These are phyloP conservation scores for Blennius ocellaris DNA, from an alignment of 2,113 vertebrate genomes.

Conservation along the genomic window DNA sequence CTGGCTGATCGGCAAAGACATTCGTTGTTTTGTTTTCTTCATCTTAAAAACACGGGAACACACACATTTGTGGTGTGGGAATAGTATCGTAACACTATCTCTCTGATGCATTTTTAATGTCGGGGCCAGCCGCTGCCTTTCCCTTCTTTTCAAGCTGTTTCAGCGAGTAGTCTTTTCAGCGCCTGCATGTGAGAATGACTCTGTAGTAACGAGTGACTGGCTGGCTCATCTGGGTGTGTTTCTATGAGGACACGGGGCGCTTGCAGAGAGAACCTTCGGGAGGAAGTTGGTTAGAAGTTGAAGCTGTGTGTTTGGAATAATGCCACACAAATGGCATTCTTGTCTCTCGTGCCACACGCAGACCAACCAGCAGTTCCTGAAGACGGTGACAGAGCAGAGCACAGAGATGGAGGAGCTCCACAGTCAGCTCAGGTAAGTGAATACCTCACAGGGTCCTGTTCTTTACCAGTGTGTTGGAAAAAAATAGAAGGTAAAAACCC, in stretches of 20 bases:
- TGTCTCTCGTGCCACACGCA: conserved; percentile 83
- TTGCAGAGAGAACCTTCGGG: background rate
- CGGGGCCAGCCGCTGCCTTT: conserved; percentile 48
- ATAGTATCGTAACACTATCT: conserved; percentile 75
- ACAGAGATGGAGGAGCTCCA: conserved; percentile 86
- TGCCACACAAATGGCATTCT: conserved; percentile 63
- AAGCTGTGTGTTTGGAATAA: conserved; percentile 35
- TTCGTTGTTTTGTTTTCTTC: conserved; percentile 9
- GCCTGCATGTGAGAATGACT: conserved; percentile 6
- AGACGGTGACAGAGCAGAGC: conserved; percentile 88
- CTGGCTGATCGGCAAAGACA: background rate
- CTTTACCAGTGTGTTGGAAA: no score
- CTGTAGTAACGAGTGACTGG: conserved; percentile 30
- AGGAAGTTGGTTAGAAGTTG: conserved; percentile 12
- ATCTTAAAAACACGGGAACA: background rate
- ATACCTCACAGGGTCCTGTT: background rate
- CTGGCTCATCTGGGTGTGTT: conserved; percentile 8
- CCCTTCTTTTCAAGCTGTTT: conserved; percentile 39
- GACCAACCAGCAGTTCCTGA: conserved; percentile 91
- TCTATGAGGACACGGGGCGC: conserved; percentile 9
- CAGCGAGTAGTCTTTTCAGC: conserved; percentile 27
- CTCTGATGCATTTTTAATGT: conserved; percentile 78
- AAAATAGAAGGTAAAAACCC: no score
- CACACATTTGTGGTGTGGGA: conserved; percentile 18
- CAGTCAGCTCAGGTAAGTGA: conserved; percentile 88